Evolutionary conservation across 2,888 invertebrate genomes (phyloP), one percentile per base, ranked within the genome.

Genomic region (Phrixothrix hirtus): DNA sequence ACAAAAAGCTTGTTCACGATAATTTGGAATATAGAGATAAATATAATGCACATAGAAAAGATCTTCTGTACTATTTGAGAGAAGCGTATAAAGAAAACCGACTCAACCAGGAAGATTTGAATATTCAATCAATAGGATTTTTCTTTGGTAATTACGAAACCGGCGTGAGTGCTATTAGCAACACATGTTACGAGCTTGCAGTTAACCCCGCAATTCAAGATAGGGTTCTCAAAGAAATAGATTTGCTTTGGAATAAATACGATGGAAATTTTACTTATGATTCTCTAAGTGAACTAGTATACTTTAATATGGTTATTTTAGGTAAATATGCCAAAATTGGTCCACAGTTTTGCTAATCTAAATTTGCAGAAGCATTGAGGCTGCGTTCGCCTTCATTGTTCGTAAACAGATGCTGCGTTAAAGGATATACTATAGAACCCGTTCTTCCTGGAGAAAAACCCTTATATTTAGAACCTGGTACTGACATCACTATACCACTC

Each of bases 381-480:
- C 62, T 75, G 13, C 83, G 82, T 81, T 70, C 81, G 0, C 74
- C 80, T 0, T 77, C 67, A 0, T 51, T 71, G 0, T 61, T 66
- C 0, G 62, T 76, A 1, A 81, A 83, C 54, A 77, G 83, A 16
- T n/a, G 66, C 0, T 82, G 82, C 52, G 65, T 69, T 1, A 81
- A 78, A 61, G 75, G 78, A 26, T 83, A 79, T 48, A 77, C 55
- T 47, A 35, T 74, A 36, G 76, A 78, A 0, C 70, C 78, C 0
- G 61, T 79, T 9, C 61, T 68, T 0, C 29, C 51, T 4, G 54
- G 48, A 9, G 65, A 67, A 56, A 51, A 49, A 16, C 43, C 58
- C 10, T 14, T 66, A 6, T 32, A 29, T 0, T 48, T 84, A 0
- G 66, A 77, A n/a, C 74, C 72, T 1, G 83, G 80, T 0, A 76